Conservation (phyloP, 2,113 vertebrate species). For the Dasyornis broadbenti region DNA sequence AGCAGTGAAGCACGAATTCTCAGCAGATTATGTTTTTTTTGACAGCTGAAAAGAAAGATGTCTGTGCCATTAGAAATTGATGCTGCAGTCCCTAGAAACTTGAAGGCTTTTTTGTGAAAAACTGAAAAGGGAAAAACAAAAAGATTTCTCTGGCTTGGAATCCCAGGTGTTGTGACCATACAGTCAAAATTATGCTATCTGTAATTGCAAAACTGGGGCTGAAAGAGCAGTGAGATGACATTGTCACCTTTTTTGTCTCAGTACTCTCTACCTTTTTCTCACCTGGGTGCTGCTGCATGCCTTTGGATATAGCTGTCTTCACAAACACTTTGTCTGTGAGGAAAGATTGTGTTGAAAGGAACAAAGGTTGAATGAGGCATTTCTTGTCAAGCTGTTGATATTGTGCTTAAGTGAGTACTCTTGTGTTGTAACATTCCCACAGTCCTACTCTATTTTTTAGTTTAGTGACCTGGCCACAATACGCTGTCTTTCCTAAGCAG, state of each 20-base stretch:
- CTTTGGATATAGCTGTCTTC: not conserved
- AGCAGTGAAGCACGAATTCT: slow-evolving; percentile 4
- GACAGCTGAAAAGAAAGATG: not conserved
- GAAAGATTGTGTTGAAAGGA: not conserved
- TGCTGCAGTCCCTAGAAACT: not conserved
- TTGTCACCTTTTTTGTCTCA: not conserved
- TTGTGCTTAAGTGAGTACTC: not conserved
- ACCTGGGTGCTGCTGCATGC: not conserved
- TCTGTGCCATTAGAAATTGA: not conserved
- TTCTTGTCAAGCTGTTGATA: not conserved
- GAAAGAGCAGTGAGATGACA: not conserved
- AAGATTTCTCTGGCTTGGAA: not conserved
- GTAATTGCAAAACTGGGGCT: not conserved
- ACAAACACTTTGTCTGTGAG: not conserved
- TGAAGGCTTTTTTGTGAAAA: not conserved
- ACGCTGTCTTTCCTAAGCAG: rapidly evolving
- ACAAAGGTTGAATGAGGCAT: not conserved
- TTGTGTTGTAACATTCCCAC: not conserved
- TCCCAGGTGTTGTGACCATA: not conserved
- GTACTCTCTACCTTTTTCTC: not conserved
- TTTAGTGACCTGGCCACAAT: not conserved
- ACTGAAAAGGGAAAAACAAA: not conserved
- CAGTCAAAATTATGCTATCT: not conserved
- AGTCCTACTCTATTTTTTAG: not conserved
- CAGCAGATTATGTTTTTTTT: not conserved